Evolutionary conservation across 2,888 invertebrate species (phyloP), one percentile per base, ranked within the genome.

Genomic region (Napeogenes inachia): DNA sequence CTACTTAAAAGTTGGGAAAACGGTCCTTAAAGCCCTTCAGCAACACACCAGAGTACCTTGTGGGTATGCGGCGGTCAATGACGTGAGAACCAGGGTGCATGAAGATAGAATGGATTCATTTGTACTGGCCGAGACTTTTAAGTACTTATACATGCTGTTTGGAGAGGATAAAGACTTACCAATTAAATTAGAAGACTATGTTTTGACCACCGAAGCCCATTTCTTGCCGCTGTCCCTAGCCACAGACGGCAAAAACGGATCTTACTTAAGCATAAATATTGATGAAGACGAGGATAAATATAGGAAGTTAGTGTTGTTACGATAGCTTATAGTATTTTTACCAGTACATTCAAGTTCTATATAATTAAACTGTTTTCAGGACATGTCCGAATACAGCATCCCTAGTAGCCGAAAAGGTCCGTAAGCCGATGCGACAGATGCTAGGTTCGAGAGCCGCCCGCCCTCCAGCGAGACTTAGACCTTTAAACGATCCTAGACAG

Each of bases 61-160:
- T 82, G 99, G 99, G 0, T 99, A 97, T 88, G 99, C 99, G 1
- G 98, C 98, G 2, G 96, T 99, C n/a, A 97, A 97, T 75, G 98
- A 99, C 84, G 96, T 99, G 1, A 92, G 98, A 55, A 97, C 97
- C 0, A 94, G 96, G 38, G 93, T 93, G 64, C 97, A 97, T 77
- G 98, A 99, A 79, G 98, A 99, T 79, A 93, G 98, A 68, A 98
- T 99, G 98, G 99, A 99, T 81, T 99, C 99, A 0, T 99, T 97
- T 88, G 98, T 99, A 0, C 91, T 99, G 2, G 97, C 99, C 0
- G 99, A 99, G 89, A 99, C 99, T 0, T 96, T 99, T 78, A 99
- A 99, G 84, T 99, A 99, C 82, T 91, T 99, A 10, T 99, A 94
- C 85, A 92, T 99, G 81, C 87, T 99, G 62, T 99, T 99, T 82